Evolutionary conservation across 2,797 vertebrate genomes (phyloP), one percentile per base, ranked within the genome.

Genomic region (Alauda arvensis): DNA sequence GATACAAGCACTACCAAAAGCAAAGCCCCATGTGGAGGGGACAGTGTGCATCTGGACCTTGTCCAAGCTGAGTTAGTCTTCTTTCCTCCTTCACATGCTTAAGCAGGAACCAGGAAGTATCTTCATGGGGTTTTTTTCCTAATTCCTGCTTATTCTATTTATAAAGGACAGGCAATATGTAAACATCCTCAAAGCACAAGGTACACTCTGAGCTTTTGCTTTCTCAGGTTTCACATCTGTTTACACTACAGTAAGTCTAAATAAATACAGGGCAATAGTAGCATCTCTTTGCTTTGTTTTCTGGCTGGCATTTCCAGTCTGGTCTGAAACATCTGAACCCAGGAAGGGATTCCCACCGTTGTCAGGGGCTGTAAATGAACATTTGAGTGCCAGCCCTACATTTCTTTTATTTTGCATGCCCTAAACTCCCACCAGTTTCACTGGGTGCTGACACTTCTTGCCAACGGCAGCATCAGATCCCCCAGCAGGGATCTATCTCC

Each of bases 41-140:
- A 68, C 24, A 68, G 9, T 57, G 56, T 60, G 46, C 49, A 48
- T 34, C 70, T 94, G 90, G 83, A 90, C 61, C 34, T 66, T n/a
- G 23, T 63, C 62, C 59, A 77, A 14, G 63, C 0, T 68, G 37
- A 87, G 9, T 24, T 69, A 61, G 31, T 61, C 29, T 28, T 87
- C 53, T 42, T 77, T 83, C 60, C 71, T 40, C 61, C 37, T 76
- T 89, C 67, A 70, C n/a, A 8, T 21, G 23, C 51, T 87, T 75
- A 45, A 88, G 72, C 61, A 91, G 86, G 83, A 93, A 88, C 65
- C 40, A 91, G 90, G 93, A 92, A 90, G 56, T 85, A 83, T n/a
- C 60, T 74, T 77, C 53, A 87, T 59, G 53, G 45, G 34, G 28
- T 42, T 70, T 67, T 48, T 31, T 48, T 16, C 3, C 43, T 63